Percentiles rank a stretch among this genome's conserved stretches.
Conservation (phyloP, 2,113 vertebrate genomes). For the Antennarius striatus region DNA sequence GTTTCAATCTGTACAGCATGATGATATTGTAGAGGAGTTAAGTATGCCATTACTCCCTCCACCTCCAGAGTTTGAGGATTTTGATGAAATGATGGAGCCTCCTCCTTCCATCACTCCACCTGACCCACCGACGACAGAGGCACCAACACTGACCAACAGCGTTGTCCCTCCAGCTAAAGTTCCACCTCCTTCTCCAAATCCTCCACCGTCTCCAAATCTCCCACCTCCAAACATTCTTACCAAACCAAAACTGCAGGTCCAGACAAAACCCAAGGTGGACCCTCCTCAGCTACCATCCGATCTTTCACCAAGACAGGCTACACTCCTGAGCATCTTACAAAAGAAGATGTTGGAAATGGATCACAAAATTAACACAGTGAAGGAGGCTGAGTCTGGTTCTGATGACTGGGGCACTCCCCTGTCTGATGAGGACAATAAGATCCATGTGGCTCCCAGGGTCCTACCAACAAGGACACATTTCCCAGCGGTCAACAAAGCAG, state of each 20-base stretch:
- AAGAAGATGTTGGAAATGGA: slow-evolving; percentile 84
- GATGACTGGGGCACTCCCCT: slow-evolving; percentile 74
- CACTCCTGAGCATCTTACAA: slow-evolving; percentile 80
- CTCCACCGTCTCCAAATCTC: slow-evolving; percentile 45
- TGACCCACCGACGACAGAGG: slow-evolving; percentile 57
- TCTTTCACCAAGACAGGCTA: slow-evolving; percentile 67
- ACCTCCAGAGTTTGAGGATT: slow-evolving; percentile 86
- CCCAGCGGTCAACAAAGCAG: slow-evolving; percentile 30
- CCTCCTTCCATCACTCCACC: slow-evolving; percentile 55
- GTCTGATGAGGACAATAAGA: slow-evolving; percentile 63
- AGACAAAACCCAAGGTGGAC: slow-evolving; percentile 38
- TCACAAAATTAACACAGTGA: slow-evolving; percentile 59
- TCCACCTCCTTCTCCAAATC: slow-evolving; percentile 16
- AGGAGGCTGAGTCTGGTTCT: slow-evolving; percentile 50
- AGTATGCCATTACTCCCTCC: slow-evolving; percentile 85
- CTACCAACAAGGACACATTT: slow-evolving; percentile 29
- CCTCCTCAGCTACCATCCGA: slow-evolving; percentile 23
- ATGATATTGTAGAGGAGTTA: slow-evolving; percentile 56
- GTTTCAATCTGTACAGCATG: slow-evolving; percentile 19
- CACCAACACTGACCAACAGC: background rate
- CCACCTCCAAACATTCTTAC: slow-evolving; percentile 4
- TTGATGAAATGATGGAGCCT: slow-evolving; percentile 37
- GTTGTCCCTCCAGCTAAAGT: background rate
- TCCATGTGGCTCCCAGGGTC: slow-evolving; percentile 26
- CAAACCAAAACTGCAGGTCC: slow-evolving; percentile 52